phyloP scores from a whole-genome alignment of 2,797 vertebrate genomes.

The Enteromius afrohamiltoni region DNA sequence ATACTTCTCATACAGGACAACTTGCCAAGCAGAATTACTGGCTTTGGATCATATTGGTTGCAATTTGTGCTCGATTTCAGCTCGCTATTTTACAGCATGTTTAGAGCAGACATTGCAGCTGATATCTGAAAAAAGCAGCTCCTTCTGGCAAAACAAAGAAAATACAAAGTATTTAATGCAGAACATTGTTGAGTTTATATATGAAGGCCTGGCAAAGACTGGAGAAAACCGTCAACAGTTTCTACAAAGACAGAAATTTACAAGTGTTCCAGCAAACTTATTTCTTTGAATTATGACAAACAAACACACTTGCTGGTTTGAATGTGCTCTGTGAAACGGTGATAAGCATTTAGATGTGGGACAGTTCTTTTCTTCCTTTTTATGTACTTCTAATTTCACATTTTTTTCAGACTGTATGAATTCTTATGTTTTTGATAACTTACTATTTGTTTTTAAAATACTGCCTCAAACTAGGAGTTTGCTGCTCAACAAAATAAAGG shows the following conservation, averaged over 20 bases:
- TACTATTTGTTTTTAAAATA: too few relatives aligned
- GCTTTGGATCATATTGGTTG: conserved; percentile 44
- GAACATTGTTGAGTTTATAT: background rate
- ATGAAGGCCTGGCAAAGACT: background rate
- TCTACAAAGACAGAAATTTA: background rate
- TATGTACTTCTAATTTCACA: background rate
- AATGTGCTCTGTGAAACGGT: conserved; percentile 17
- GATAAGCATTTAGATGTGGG: conserved; percentile 33
- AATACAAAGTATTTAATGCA: conserved; percentile 8
- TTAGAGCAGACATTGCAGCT: background rate
- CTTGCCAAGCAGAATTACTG: conserved; percentile 33
- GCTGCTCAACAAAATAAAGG: too few relatives aligned
- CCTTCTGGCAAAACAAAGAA: conserved; percentile 7
- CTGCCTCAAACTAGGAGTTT: too few relatives aligned
- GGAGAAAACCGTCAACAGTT: conserved; percentile 11
- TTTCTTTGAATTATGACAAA: background rate
- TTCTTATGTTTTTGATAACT: too few relatives aligned
- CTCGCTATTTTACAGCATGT: conserved; percentile 17
- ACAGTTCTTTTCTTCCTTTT: background rate
- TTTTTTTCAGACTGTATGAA: too few relatives aligned
- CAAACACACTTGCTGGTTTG: conserved; percentile 41
- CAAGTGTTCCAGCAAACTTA: background rate
- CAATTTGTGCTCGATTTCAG: conserved; percentile 38
- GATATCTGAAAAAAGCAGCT: background rate
- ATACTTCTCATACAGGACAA: conserved; percentile 20